Conservation (phyloP, 2,113 vertebrate genomes). For the Hydrolagus affinis region DNA sequence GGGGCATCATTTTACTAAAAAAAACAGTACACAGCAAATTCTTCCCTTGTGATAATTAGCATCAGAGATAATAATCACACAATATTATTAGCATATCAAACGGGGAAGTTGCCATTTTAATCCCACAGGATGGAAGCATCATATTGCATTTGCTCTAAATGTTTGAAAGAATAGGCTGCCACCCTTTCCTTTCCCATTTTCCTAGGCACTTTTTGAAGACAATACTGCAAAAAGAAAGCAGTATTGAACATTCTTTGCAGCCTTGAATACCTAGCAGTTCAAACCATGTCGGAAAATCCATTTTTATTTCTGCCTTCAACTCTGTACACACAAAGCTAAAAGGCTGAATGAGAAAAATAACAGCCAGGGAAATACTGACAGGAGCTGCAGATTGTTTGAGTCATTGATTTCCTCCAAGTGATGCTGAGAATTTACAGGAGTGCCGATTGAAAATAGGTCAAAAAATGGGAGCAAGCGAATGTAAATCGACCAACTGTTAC, state of each 20-base stretch:
- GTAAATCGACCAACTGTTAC: background rate
- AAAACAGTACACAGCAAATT: too few relatives aligned
- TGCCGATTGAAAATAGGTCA: background rate
- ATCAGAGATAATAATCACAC: background rate
- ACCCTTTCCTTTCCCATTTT: background rate
- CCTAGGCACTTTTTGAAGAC: background rate
- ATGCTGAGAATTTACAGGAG: background rate
- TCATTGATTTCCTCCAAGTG: too few relatives aligned
- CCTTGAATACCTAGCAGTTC: background rate
- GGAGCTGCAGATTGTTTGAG: background rate
- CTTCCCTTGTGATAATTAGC: too few relatives aligned
- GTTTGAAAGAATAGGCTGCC: background rate
- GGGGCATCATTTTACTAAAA: too few relatives aligned
- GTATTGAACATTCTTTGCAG: too few relatives aligned
- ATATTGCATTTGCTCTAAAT: background rate
- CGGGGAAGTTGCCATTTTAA: too few relatives aligned
- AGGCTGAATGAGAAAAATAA: slow-evolving; percentile 11
- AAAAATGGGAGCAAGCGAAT: background rate
- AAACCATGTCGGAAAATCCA: background rate
- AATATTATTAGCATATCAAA: too few relatives aligned
- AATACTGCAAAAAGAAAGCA: background rate
- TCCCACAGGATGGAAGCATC: background rate
- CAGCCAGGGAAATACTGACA: background rate
- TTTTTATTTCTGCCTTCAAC: slow-evolving; percentile 10
- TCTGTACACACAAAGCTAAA: slow-evolving; percentile 11